Base-by-base conservation (phyloP, 2,888 invertebrate genomes). In the Agrenia bidenticulata region DNA sequence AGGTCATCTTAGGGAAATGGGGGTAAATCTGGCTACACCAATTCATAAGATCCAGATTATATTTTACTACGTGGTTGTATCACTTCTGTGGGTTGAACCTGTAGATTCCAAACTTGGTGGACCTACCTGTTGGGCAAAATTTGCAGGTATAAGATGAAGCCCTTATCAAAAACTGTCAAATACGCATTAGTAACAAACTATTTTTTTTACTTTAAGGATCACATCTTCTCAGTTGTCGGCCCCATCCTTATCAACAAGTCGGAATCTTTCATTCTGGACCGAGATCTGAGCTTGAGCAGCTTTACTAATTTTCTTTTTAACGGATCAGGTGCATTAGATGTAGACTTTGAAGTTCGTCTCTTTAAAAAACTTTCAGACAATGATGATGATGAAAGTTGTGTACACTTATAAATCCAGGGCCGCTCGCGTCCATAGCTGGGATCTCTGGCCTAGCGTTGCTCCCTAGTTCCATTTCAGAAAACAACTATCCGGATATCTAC, bases 181-280 rank as follows among this genome's bases (percentile, higher is more conserved):
- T 23, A 19, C 7, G 19, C 17, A 49, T 7, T 7, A 7, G 17
- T 49, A 13, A 19, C 7, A 4, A 55, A 2, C 24, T 55, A 32
- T 55, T 17, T 27, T 27, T 7, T n/a, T n/a, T 21, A 59, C 17
- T 23, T 69, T 1, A 50, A 66, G 39, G 67, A 67, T 45, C 71
- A 71, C 23, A 61, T 69, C 21, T 67, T 69, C 59, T 41, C 69
- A 1, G 68, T 69, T 1, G 63, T 73, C 9, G 75, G 75, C 0
- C 73, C 75, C 1, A 70, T 73, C 50, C 60, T 73, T 1, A 39
- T 75, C 21, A 67, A 73, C 9, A 27, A 71, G 53, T 57, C 66
- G 0, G 63, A 67, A 15, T 73, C 73, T 0, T 73, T 70, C 50
- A 51, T 73, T 26, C 21, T 69, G 5, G 73, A 73, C 39, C 51